Base-by-base conservation (phyloP, 1,140 invertebrate species). In the Drosophila arizonae region DNA sequence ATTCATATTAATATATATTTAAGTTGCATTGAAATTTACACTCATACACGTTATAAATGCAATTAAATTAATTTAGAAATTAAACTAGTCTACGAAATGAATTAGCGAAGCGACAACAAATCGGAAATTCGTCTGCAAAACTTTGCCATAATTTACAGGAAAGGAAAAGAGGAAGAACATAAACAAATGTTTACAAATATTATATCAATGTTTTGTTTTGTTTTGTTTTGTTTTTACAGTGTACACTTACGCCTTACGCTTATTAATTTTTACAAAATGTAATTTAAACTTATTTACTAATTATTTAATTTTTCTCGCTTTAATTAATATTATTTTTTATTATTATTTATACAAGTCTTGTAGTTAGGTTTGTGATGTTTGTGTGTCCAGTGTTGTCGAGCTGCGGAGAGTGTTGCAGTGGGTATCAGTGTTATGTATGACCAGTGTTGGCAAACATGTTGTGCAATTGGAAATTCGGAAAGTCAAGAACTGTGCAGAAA, bases 341-440 rank as follows among this genome's bases (percentile, higher is more conserved):
- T 57, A 70, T 84, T 78, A 81, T 85, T 85, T 86, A 86, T 89
- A 90, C 86, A 90, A 90, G 86, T 90, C 86, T 90, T 90, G 86
- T 90, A 86, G 79, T 86, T 90, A 90, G 86, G 81, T 82, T 90
- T 74, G 86, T 81, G 82, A 87, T 87, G 87, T 76, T 56, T 26
- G 48, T 61, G 68, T 73, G 36, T 55, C 56, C 55, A 81, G 76
- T 87, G 78, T 73, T 64, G 76, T 64, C 66, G 56, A 66, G 72
- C 45, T 69, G 65, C 70, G 71, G 60, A 74, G 62, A 68, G 73
- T 78, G 72, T 73, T 54, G 48, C 36, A 63, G 46, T 50, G 45
- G 21, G 46, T 26, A 21, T 41, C 15, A 50, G 43, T 52, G 64
- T 71, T 33, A 48, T 61, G 57, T 33, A 48, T 61, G 57, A 39